phyloP scores from a whole-genome alignment of 2,113 vertebrate genomes.

The Ptyas mucosa region DNA sequence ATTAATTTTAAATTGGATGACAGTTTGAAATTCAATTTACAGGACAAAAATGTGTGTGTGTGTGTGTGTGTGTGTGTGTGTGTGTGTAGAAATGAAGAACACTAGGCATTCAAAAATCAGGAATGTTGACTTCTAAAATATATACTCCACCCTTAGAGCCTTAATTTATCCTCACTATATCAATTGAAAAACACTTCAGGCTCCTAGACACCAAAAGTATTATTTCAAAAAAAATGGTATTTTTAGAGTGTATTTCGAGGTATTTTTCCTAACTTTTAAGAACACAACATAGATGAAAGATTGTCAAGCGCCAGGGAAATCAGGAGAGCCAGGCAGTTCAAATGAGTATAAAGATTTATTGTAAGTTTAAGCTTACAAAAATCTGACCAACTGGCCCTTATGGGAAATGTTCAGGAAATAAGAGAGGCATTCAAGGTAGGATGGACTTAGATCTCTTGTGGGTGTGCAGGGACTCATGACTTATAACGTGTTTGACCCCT shows the following conservation, averaged over 20 bases:
- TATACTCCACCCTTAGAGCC: background rate
- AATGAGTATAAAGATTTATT: background rate
- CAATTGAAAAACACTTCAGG: background rate
- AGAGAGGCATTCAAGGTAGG: background rate
- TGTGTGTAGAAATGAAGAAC: background rate
- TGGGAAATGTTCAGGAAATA: background rate
- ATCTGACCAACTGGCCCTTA: background rate
- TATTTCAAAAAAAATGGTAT: background rate
- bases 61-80: background rate
- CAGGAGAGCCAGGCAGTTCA: background rate
- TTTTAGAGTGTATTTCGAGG: background rate
- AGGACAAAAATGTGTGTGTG: background rate
- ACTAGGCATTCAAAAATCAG: background rate
- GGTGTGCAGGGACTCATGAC: background rate
- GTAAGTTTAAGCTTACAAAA: background rate
- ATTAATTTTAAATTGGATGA: constrained; percentile 30
- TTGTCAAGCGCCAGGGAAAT: background rate
- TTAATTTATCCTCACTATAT: background rate
- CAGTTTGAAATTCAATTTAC: constrained; percentile 25
- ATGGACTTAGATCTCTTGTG: background rate
- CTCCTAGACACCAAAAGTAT: background rate
- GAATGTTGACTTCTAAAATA: background rate
- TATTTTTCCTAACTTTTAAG: background rate
- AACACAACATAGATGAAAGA: background rate
- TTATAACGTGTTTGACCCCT: background rate